These are phyloP conservation scores for Acestrorhynchus altus DNA, from an alignment of 2,797 vertebrate genomes.

Conservation along the genomic window DNA sequence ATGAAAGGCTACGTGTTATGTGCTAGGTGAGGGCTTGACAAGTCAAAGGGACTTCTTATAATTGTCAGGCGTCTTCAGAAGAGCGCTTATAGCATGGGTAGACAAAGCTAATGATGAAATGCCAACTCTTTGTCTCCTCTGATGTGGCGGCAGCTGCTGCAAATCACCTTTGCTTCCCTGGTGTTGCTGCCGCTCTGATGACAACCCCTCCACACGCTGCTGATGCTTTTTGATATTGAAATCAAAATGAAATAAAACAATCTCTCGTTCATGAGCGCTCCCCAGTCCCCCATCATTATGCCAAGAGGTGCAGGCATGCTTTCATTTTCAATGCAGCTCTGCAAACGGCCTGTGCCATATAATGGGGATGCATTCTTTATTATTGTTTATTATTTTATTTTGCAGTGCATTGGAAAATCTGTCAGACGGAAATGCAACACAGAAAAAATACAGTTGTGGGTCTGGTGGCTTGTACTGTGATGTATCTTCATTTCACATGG, in stretches of 20 bases:
- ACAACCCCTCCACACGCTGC: constrained; percentile 9
- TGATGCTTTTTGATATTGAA: constrained; percentile 37
- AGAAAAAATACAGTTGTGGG: constrained; percentile 3
- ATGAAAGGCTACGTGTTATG: neutral
- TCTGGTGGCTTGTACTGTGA: constrained; percentile 42
- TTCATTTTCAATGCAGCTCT: neutral
- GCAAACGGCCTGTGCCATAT: neutral
- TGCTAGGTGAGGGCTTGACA: constrained; percentile 12
- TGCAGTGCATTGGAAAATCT: neutral
- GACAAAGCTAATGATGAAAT: constrained; percentile 65
- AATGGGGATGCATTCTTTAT: neutral
- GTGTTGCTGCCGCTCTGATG: constrained; percentile 9
- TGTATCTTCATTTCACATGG: constrained; percentile 61
- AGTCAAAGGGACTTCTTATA: constrained; percentile 27
- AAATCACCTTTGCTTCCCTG: constrained; percentile 53
- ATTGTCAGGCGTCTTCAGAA: constrained; percentile 49
- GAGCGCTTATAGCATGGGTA: constrained; percentile 52
- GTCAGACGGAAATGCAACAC: constrained; percentile 24
- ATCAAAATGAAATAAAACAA: constrained; percentile 47
- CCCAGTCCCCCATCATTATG: constrained; percentile 38
- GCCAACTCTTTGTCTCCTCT: constrained; percentile 62
- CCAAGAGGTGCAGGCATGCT: constrained; percentile 22
- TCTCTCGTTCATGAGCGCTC: constrained; percentile 14
- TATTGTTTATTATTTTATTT: neutral
- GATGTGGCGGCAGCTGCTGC: constrained; percentile 54